A percentile compares a stretch with the other conserved stretches of the same genome.
Evolutionary conservation across 2,797 vertebrate species (phyloP).

Genomic region (Sebastiscus tertius): DNA sequence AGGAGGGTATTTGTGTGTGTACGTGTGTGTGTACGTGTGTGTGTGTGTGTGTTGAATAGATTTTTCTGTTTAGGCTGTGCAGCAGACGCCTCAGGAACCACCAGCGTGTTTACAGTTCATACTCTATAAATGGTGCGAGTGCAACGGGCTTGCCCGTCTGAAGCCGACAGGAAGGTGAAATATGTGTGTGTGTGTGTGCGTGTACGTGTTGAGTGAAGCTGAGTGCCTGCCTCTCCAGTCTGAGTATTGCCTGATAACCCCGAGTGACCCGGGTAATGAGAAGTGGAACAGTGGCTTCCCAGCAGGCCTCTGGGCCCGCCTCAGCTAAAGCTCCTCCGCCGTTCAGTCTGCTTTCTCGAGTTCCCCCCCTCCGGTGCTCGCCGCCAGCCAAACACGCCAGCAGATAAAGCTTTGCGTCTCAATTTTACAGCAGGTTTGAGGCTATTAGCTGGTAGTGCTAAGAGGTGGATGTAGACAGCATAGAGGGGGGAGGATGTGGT

Average conservation of each 20-base stretch:
- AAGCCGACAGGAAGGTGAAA: slow-evolving; percentile 55
- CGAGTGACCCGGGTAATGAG: slow-evolving; percentile 72
- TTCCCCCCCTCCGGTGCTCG: slow-evolving; percentile 42
- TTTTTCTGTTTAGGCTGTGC: slow-evolving; percentile 51
- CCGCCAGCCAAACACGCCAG: slow-evolving; percentile 52
- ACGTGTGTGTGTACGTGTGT: slow-evolving; percentile 4
- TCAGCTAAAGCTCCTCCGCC: slow-evolving; percentile 30
- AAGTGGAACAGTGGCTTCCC: slow-evolving; percentile 70
- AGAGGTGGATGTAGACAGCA: not conserved
- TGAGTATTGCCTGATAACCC: slow-evolving; percentile 74
- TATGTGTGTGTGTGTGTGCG: slow-evolving; percentile 11
- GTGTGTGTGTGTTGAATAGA: slow-evolving; percentile 45
- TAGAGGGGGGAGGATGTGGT: not conserved
- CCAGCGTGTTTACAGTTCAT: slow-evolving; percentile 56
- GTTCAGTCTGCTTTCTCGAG: slow-evolving; percentile 21
- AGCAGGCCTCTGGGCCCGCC: slow-evolving; percentile 56
- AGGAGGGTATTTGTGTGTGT: slow-evolving; percentile 47
- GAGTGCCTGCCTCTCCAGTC: slow-evolving; percentile 67
- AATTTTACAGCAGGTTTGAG: slow-evolving; percentile 40
- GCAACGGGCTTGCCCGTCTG: slow-evolving; percentile 35
- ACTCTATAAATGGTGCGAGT: slow-evolving; percentile 63
- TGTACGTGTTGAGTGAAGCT: slow-evolving; percentile 67
- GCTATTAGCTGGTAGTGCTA: slow-evolving; percentile 3
- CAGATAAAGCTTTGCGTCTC: slow-evolving; percentile 56
- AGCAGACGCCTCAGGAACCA: slow-evolving; percentile 54